phyloP scores from a whole-genome alignment of 1,140 invertebrate species.

The Oscheius sp. region DNA sequence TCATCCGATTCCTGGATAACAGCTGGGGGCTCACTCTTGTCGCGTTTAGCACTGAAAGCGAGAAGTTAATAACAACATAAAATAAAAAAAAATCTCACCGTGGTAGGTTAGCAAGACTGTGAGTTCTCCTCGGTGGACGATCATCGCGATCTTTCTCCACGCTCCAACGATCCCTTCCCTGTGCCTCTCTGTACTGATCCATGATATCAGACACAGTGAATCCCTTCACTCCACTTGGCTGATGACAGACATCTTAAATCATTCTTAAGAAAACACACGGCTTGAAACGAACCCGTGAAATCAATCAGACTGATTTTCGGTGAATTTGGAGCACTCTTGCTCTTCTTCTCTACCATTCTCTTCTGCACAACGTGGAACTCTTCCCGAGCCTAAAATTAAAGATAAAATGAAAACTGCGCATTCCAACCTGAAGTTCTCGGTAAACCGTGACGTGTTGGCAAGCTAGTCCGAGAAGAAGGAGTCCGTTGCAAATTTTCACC shows the following conservation, averaged over 20 bases:
- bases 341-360: conserved; percentile 40
- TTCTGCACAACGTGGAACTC: conserved; percentile 34
- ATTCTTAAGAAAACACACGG: not conserved
- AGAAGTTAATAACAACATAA: not conserved
- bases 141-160: not conserved
- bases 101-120: not conserved
- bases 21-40: not conserved
- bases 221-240: not conserved
- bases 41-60: not conserved
- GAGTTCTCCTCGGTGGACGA: not conserved
- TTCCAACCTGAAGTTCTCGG: not conserved
- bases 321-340: conserved; percentile 42
- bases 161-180: not conserved
- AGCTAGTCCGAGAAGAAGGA: conserved; percentile 82
- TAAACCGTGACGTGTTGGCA: conserved; percentile 67
- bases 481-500: conserved; percentile 78
- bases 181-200: not conserved
- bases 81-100: not conserved
- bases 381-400: conserved; percentile 15
- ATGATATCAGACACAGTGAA: not conserved
- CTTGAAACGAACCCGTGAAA: not conserved
- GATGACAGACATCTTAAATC: conserved; percentile 5
- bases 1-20: not conserved
- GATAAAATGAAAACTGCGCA: not conserved
- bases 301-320: conserved; percentile 17